Evolutionary conservation across 2,113 vertebrate genomes (phyloP), one percentile per base, ranked within the genome.

Genomic region (Aldabrachelys gigantea): DNA sequence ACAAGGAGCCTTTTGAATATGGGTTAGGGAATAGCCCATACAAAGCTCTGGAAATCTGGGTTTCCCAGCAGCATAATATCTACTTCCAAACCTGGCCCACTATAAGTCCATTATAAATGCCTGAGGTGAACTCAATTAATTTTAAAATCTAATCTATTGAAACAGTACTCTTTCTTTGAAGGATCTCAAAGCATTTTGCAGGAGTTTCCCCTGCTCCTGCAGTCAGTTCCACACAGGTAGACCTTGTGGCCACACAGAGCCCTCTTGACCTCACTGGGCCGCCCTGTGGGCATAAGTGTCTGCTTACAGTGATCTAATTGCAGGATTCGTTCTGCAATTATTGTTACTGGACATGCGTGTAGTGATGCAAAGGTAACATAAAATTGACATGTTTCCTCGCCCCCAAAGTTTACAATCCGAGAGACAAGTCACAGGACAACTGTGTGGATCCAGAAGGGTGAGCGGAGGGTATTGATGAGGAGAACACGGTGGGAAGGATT

Each of bases 181-280:
- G 69, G 69, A 76, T 76, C 41, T 44, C 72, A 76, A 76, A 76
- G 38, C 22, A 76, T 21, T 76, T 69, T 69, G 62, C 62, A 69
- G 35, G 8, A 16, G 35, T 69, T n/a, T 35, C 62, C 6, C 6
- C 62, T 80, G 53, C 31, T 54, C 59, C 72, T 38, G 24, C 44
- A 47, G 82, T 50, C 56, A 4, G 53, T 72, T 54, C 22, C 2
- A 2, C 8, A 2, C 0, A 0, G 44, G 50, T n/a, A 81, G 65
- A 10, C 35, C 4, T 11, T 2, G 10, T 12, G 0, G 0, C 0
- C 12, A 8, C 24, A 54, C 59, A 76, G 54, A 92, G 27, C 3
- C 29, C 41, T 9, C 0, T 0, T 49, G 49, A 0, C 25, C 44
- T 81, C 47, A 4, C 59, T 6, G 47, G 65, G 25, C 21, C 57